Base-by-base conservation (phyloP, 2,888 invertebrate species). In the Agrochola circellaris region DNA sequence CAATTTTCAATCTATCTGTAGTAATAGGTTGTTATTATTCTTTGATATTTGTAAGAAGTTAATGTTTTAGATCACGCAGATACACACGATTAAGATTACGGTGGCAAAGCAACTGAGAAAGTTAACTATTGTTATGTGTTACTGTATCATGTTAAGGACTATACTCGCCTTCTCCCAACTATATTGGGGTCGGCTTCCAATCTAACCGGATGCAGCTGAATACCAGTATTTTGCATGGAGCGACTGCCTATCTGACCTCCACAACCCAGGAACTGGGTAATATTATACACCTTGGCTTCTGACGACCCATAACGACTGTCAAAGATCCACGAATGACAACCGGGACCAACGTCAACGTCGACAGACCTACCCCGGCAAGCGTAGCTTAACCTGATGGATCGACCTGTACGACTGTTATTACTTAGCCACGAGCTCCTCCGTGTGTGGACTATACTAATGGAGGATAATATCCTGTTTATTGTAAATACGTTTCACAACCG, bases 1-100 rank as follows among this genome's bases (percentile, higher is more conserved):
- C 15, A 26, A 23, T 42, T 81, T 78, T 42, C 54, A 77, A 80
- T 70, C 9, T 51, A 58, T n/a, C n/a, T 34, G 0, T n/a, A 30
- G 48, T 8, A 26, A 48, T 13, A 45, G 20, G 0, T 17, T 67
- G 48, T 45, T 26, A 20, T 15, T 17, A 26, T n/a, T 17, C 2
- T 67, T 66, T 48, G 15, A 48, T 67, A 15, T 48, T 48, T 30
- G 30, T 8, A 15, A 17, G 30, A 26, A 48, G 23, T 30, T 17
- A 67, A 17, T 48, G 48, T 30, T 48, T 67, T 20, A 15, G n/a
- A 54, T 56, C 56, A 8, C 54, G 38, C 17, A 8, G n/a, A n/a
- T n/a, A 38, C 8, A 58, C 26, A 56, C n/a, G 23, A 56, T n/a
- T 56, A 56, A n/a, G 11, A 56, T 11, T 13, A 56, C 11, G 23